Evolutionary conservation across 2,797 vertebrate genomes (phyloP), one percentile per base, ranked within the genome.

Genomic region (Anabas testudineus): DNA sequence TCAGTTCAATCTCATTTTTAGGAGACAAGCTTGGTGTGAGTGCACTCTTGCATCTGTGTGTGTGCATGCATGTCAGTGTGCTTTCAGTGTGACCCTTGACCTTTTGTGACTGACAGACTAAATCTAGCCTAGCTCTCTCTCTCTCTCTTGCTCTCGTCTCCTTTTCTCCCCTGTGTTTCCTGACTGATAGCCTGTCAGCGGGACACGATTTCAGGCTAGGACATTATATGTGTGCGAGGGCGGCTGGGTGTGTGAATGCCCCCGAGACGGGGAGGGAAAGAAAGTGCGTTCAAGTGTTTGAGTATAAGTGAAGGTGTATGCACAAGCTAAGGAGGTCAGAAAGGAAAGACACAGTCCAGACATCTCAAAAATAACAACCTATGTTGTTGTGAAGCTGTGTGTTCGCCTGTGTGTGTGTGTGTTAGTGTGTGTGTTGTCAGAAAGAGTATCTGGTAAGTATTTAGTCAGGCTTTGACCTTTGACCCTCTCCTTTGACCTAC

Each of bases 381-480:
- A 54, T 74, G 75, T 82, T 82, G 56, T 66, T 19, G 15, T 48
- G 51, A 54, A 60, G 67, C 52, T 61, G 63, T 67, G 58, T 36
- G 43, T 70, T 74, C 74, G 47, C 36, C 24, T 74, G 21, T 80
- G 28, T 82, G 56, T 26, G 41, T 57, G 22, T 21, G 21, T 80
- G 28, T 82, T 56, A 26, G 41, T 57, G 22, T 21, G 74, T 70
- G 62, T 64, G 64, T 69, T 15, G 5, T 39, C 57, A 73, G 83
- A 81, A 78, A 89, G 74, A 76, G 63, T 87, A 90, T 91, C 90
- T 91, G 87, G 87, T 90, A 91, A 91, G 91, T 93, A 90, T 93
- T 92, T 92, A 92, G 90, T 91, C 89, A 91, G 89, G 86, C 85
- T 81, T 85, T 82, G 84, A 90, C 89, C 84, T 90, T 64, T 86